Base-by-base conservation (phyloP, 2,888 invertebrate species). In the Yponomeuta sedellus region DNA sequence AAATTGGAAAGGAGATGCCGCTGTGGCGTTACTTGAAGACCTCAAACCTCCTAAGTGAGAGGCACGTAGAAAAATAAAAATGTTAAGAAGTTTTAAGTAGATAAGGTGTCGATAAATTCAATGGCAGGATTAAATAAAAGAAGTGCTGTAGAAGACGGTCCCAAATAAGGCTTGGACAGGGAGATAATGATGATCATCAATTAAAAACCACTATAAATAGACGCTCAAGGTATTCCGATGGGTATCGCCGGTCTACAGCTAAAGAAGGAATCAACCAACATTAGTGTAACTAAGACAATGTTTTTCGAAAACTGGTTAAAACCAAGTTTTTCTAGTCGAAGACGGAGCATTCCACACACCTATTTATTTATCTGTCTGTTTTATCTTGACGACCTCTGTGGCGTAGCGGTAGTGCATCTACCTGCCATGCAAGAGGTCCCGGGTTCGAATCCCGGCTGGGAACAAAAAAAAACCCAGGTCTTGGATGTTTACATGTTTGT, bases 301-400 rank as follows among this genome's bases (percentile, higher is more conserved):
- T 34, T 34, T 34, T 34, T 34, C 34, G 34, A 34, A 2, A 11
- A 44, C 44, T 16, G 8, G 12, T 4, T 12, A 52, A 52, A 52
- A 52, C 44, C 2, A 16, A 52, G 16, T 52, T 4, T 52, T 34
- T 5, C 34, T 34, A 34, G 10, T 34, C 34, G 1, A 52, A 86
- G 86, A 87, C 79, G 78, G 81, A 86, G 88, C 88, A 86, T 83
- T 82, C 80, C 87, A 34, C 6, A 34, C 8, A 34, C 3, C 8
- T 34, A 8, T 6, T 8, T 34, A 8, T 34, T 34, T 34, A 4
- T 5, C 25, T 25, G 25, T 25, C n/a, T n/a, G n/a, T n/a, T n/a
- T n/a, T n/a, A n/a, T n/a, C n/a, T n/a, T n/a, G n/a, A n/a, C n/a
- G n/a, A n/a, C n/a, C n/a, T n/a, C n/a, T n/a, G n/a, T n/a, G n/a